Evolutionary conservation across 2,113 vertebrate genomes (phyloP).

Genomic region (Stictonetta naevosa): DNA sequence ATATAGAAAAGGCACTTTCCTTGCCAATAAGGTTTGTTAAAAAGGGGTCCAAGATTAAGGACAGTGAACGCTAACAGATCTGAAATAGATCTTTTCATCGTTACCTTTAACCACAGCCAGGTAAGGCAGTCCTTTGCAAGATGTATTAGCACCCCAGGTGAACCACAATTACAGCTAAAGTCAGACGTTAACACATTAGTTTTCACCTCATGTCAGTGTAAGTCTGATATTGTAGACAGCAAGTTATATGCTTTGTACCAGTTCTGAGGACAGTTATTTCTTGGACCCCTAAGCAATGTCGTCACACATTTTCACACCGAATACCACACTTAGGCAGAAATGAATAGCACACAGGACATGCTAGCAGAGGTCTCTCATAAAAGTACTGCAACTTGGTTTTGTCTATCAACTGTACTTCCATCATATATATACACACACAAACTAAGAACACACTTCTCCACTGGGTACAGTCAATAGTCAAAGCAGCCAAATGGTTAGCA

Average conservation of each 20-base stretch:
- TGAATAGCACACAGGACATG: conserved; percentile 75
- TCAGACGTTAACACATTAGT: not conserved
- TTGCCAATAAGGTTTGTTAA: conserved; percentile 32
- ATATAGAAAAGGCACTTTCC: not conserved
- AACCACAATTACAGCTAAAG: not conserved
- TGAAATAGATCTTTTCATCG: not conserved
- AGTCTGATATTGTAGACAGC: not conserved
- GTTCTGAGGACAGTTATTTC: not conserved
- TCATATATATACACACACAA: not conserved
- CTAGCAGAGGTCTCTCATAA: conserved; percentile 80
- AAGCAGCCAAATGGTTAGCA: conserved; percentile 35
- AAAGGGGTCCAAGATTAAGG: conserved; percentile 47
- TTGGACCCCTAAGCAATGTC: conserved; percentile 39
- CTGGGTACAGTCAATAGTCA: conserved; percentile 70
- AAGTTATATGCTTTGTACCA: not conserved
- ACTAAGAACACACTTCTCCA: not conserved
- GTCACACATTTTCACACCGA: conserved; percentile 30
- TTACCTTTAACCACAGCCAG: not conserved
- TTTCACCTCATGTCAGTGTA: not conserved
- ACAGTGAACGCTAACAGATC: not conserved
- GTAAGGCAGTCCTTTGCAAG: not conserved
- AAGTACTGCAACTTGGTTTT: conserved; percentile 60
- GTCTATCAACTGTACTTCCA: conserved; percentile 62
- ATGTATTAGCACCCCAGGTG: not conserved
- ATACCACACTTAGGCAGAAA: conserved; percentile 55